Evolutionary conservation across 2,113 vertebrate genomes (phyloP), one percentile per base, ranked within the genome.

Genomic region (Platanista minor): DNA sequence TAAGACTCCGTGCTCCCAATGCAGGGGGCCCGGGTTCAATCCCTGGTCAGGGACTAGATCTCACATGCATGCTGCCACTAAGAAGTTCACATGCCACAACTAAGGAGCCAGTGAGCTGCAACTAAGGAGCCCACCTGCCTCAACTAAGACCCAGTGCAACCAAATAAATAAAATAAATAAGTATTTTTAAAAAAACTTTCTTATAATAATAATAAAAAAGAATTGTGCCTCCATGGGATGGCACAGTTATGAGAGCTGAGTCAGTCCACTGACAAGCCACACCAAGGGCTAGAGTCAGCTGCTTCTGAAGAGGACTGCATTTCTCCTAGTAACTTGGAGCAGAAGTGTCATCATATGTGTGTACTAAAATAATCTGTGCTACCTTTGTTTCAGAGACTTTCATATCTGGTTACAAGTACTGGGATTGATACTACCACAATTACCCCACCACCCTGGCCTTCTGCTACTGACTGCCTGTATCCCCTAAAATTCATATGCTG

Each of bases 191-290:
- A 52, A 43, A 49, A 49, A 15, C 15, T 52, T 52, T 18, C 52
- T 52, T 52, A 52, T 52, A 17, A 52, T 49, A 46, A 46, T 5
- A 52, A 18, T 17, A 52, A 18, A 52, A 52, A 1, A 77, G 20
- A 64, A 66, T 66, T 85, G 8, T 64, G 43, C 83, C 61, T 83
- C 10, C 39, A 62, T 39, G 23, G 14, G 43, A 85, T 90, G 52
- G 69, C 85, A 75, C 13, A 27, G 36, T 69, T 77, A 41, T 46
- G 71, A 98, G 74, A 93, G 96, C 95, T 9, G 0, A 97, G 92
- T 49, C 43, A 87, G 2, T 29, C 29, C 0, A 15, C 72, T 13
- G 43, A 61, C 36, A 61, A 61, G 39, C 15, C 67, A 64, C 23
- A n/a, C 27, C 52, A n/a, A 41, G 8, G 21, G 29, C 39, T 39